Evolutionary conservation across 2,888 invertebrate species (phyloP).

Genomic region (Patella caerulea): DNA sequence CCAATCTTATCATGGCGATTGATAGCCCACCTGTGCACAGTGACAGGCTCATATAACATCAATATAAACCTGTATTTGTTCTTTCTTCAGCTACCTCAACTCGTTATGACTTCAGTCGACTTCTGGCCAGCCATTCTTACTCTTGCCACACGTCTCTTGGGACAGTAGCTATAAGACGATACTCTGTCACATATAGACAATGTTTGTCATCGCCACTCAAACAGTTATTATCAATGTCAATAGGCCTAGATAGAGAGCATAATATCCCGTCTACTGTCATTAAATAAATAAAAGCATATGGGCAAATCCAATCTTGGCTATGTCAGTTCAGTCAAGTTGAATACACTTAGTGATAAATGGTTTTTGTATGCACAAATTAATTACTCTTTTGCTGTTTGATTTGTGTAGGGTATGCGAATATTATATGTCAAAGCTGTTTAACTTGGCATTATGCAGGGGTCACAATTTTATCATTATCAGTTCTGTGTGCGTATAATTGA

Average conservation of each 20-base stretch:
- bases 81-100: neutral
- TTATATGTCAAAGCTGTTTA: no score
- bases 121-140: no score
- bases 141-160: no score
- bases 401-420: neutral
- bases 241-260: neutral
- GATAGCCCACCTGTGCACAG: conserved; percentile 10
- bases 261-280: neutral
- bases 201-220: neutral
- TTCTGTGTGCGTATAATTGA: no score
- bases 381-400: neutral
- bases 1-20: neutral
- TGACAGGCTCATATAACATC: conserved; percentile 8
- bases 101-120: no score
- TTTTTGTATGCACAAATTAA: neutral
- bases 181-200: neutral
- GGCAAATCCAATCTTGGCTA: neutral
- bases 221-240: conserved; percentile 6
- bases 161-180: no score
- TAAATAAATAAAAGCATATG: conserved; percentile 10
- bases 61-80: conserved; percentile 7
- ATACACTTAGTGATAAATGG: no score
- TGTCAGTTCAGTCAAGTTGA: no score
- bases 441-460: no score
- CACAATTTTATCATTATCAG: no score